These are phyloP conservation scores for Philypnodon macrostomus DNA, from an alignment of 2,797 vertebrate species.

Conservation along the genomic window DNA sequence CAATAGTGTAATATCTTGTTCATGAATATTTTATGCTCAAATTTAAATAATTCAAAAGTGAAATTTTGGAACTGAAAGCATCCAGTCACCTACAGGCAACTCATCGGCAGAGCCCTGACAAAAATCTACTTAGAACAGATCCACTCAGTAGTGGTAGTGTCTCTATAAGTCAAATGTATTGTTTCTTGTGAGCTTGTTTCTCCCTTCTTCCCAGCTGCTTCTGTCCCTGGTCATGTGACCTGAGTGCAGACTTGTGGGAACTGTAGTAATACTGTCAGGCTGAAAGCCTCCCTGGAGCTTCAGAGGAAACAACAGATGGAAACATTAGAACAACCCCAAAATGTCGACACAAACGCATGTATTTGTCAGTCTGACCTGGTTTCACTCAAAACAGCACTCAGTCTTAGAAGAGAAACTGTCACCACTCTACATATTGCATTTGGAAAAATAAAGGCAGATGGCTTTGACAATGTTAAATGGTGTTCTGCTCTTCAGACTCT, in stretches of 20 bases:
- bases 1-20: conserved; percentile 17
- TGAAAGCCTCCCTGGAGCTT: conserved; percentile 64
- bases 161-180: neutral
- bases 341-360: conserved; percentile 66
- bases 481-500: conserved; percentile 36
- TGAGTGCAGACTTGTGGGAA: conserved; percentile 68
- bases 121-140: too few species aligned
- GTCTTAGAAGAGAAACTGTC: conserved; percentile 53
- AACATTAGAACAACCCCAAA: conserved; percentile 71
- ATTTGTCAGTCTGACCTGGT: conserved; percentile 77
- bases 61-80: conserved; percentile 9
- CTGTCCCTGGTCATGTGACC: conserved; percentile 65
- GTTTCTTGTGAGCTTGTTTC: conserved; percentile 1
- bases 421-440: conserved; percentile 51
- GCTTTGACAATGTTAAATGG: conserved; percentile 53
- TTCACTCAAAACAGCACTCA: conserved; percentile 65
- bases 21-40: conserved; percentile 3
- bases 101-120: too few species aligned
- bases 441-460: conserved; percentile 58
- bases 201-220: conserved; percentile 21
- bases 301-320: conserved; percentile 65
- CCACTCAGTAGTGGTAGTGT: too few species aligned
- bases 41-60: conserved; percentile 6
- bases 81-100: conserved; percentile 4
- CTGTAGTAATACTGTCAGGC: conserved; percentile 69